phyloP scores from a whole-genome alignment of 2,888 invertebrate species.

The Helleia helle region DNA sequence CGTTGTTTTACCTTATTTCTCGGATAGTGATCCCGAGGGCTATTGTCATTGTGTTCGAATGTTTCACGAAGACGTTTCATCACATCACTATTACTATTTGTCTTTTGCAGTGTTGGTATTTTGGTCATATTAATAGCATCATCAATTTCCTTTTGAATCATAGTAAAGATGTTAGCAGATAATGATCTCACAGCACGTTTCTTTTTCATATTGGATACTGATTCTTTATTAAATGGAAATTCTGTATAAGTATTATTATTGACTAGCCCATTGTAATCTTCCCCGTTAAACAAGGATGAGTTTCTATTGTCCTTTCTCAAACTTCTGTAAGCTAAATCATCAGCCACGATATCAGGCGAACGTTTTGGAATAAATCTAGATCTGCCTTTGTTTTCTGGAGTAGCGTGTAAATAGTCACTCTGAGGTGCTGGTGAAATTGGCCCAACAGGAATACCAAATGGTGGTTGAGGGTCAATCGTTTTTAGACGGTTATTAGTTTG shows the following conservation, averaged over 20 bases:
- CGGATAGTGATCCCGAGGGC: slow-evolving; percentile 49
- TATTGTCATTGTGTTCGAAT: slow-evolving; percentile 59
- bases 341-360: slow-evolving; percentile 87
- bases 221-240: slow-evolving; percentile 46
- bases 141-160: slow-evolving; percentile 79
- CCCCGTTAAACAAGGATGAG: slow-evolving; percentile 61
- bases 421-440: slow-evolving; percentile 86
- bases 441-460: slow-evolving; percentile 91
- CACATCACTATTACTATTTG: slow-evolving; percentile 76
- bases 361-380: slow-evolving; percentile 78
- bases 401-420: slow-evolving; percentile 88
- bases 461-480: slow-evolving; percentile 87
- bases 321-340: slow-evolving; percentile 90
- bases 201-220: slow-evolving; percentile 74
- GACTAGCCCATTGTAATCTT: slow-evolving; percentile 60
- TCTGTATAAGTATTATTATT: slow-evolving; percentile 61
- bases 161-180: slow-evolving; percentile 87
- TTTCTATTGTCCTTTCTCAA: slow-evolving; percentile 85
- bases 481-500: slow-evolving; percentile 82
- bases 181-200: slow-evolving; percentile 86
- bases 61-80: slow-evolving; percentile 61
- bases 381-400: slow-evolving; percentile 75
- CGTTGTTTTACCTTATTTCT: slow-evolving; percentile 71
- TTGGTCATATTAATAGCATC: slow-evolving; percentile 72
- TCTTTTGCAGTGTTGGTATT: slow-evolving; percentile 70